phyloP scores from a whole-genome alignment of 37 sponge, comb jelly and placozoan genomes.

The Diacarnus erythraeanus region DNA sequence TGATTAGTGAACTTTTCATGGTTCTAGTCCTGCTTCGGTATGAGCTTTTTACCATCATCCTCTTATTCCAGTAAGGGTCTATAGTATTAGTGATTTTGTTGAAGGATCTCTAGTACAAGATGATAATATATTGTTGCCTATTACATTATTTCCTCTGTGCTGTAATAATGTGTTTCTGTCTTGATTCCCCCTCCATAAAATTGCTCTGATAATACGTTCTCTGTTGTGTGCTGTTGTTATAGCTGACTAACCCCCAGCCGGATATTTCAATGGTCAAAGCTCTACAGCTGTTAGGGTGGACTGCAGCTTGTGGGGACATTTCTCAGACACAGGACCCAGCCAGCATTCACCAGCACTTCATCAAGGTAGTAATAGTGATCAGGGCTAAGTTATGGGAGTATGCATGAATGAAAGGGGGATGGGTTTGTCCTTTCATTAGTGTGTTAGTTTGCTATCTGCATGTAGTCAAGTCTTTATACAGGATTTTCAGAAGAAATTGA shows the following conservation, averaged over 20 bases:
- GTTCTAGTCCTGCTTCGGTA: too few species aligned
- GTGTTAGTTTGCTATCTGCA: neutral
- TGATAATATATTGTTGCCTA: neutral
- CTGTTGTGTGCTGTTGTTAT: neutral
- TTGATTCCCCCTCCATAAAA: neutral
- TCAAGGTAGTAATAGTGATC: slow-evolving; percentile 39
- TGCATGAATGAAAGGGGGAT: too few species aligned
- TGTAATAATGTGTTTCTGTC: neutral
- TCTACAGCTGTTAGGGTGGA: slow-evolving; percentile 52
- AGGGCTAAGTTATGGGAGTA: too few species aligned
- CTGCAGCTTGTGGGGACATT: slow-evolving; percentile 55
- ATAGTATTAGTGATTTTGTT: too few species aligned
- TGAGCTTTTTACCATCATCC: too few species aligned
- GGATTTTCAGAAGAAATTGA: too few species aligned
- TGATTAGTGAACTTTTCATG: too few species aligned
- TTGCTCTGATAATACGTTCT: neutral
- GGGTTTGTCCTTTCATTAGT: neutral
- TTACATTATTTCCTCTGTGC: neutral
- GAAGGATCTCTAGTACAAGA: too few species aligned
- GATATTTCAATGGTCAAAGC: slow-evolving; percentile 33
- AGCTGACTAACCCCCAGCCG: slow-evolving; percentile 48
- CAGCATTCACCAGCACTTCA: slow-evolving; percentile 34
- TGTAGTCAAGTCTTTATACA: too few species aligned
- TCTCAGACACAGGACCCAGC: slow-evolving; percentile 29
- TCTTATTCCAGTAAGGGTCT: too few species aligned